These are phyloP conservation scores for Argyresthia albistria DNA, from an alignment of 2,888 invertebrate genomes.

Conservation along the genomic window DNA sequence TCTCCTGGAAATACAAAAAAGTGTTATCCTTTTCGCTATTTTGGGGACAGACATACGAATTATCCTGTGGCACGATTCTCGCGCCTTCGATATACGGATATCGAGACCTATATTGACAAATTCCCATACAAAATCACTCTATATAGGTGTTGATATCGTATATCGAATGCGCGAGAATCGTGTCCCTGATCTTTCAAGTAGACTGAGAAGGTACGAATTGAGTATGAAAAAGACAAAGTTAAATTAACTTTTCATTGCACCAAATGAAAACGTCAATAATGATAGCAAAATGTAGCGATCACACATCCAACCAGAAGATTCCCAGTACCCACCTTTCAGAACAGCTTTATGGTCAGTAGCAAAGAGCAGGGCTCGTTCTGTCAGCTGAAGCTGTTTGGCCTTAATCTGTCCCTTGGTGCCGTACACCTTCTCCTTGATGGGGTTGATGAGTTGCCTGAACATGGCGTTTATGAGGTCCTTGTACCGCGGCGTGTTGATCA, in stretches of 20 bases:
- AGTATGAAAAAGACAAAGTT: neutral
- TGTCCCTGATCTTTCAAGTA: too few species aligned
- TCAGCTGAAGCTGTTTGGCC: constrained; percentile 18
- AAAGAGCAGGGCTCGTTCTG: constrained; percentile 8
- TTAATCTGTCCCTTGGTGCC: constrained; percentile 33
- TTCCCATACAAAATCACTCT: too few species aligned
- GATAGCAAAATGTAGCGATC: neutral
- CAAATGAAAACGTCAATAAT: neutral
- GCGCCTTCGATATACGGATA: too few species aligned
- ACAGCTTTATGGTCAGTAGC: neutral
- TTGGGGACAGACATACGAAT: too few species aligned
- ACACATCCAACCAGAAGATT: neutral
- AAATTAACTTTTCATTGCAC: neutral
- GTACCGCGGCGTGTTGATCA: constrained; percentile 71
- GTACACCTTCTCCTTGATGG: constrained; percentile 45
- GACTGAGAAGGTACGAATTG: too few species aligned
- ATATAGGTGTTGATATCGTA: too few species aligned
- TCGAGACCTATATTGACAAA: too few species aligned
- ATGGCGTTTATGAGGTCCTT: constrained; percentile 59
- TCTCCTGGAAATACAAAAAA: constrained; percentile 19
- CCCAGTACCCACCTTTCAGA: neutral
- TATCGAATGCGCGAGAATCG: too few species aligned
- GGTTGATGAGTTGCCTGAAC: constrained; percentile 44
- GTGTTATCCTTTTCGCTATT: too few species aligned
- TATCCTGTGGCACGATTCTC: too few species aligned